Conservation (phyloP, 2,113 vertebrate genomes). For the Orientallactaga bullata region DNA sequence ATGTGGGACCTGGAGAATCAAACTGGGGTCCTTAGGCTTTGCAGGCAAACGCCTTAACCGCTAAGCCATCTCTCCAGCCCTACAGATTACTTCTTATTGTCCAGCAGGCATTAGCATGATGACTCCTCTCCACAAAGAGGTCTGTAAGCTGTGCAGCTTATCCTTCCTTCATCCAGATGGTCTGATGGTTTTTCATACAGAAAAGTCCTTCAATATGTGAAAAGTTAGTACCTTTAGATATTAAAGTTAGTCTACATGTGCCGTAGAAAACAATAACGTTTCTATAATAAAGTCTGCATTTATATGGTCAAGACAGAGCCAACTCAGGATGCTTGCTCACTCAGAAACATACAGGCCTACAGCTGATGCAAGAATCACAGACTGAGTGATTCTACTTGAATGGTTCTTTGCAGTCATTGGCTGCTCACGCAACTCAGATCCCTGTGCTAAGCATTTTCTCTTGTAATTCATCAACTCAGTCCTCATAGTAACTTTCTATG, state of each 20-base stretch:
- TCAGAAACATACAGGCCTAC: background rate
- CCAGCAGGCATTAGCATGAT: background rate
- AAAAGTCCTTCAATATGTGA: no score
- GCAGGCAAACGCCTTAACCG: no score
- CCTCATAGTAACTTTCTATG: background rate
- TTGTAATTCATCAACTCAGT: background rate
- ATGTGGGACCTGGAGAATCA: no score
- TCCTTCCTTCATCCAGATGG: no score
- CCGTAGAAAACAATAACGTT: background rate
- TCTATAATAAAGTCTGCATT: background rate
- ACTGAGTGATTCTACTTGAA: background rate
- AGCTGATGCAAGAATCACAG: background rate
- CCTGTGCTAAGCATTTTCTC: background rate
- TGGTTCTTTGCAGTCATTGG: background rate
- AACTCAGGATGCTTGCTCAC: accelerated
- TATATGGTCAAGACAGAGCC: accelerated
- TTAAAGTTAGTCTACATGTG: background rate
- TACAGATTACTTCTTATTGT: background rate
- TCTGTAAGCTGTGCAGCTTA: no score
- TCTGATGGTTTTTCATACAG: no score
- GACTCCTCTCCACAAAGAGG: background rate
- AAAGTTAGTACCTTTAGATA: no score
- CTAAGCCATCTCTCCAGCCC: no score
- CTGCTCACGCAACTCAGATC: background rate
- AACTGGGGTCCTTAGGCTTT: no score